Conservation (phyloP, 2,797 vertebrate species). For the Jordanella pulchra region DNA sequence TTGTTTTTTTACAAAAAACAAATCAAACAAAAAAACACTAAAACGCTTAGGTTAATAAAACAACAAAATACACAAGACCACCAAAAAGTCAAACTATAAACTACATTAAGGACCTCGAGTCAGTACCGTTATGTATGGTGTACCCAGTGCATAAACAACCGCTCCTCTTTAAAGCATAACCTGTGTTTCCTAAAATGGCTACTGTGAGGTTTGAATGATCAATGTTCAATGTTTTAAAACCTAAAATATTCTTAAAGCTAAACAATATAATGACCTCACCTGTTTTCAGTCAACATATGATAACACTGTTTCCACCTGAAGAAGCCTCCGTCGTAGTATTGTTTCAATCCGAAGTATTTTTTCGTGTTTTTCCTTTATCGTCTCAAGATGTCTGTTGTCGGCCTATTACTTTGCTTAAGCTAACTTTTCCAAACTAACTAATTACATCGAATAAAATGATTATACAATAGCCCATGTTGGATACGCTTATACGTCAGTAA, state of each 20-base stretch:
- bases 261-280: conserved; percentile 52
- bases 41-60: background rate
- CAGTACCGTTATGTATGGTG: rapidly evolving
- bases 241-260: background rate
- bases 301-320: conserved; percentile 36
- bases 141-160: background rate
- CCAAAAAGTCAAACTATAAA: background rate
- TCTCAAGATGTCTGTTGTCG: conserved; percentile 19
- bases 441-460: conserved; percentile 11
- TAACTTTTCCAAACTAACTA: conserved; percentile 26
- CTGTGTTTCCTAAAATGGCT: conserved; percentile 4
- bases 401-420: conserved; percentile 43
- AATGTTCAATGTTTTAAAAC: background rate
- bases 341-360: conserved; percentile 9
- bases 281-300: conserved; percentile 82
- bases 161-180: background rate
- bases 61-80: background rate
- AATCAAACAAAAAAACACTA: background rate
- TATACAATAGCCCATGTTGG: conserved; percentile 22
- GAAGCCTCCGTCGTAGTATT: conserved; percentile 26
- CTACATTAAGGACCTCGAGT: background rate
- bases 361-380: conserved; percentile 19
- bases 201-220: background rate
- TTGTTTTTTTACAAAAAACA: background rate
- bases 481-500: background rate